Conservation (phyloP, 2,888 invertebrate genomes). For the Tromatobia lineatoria region DNA sequence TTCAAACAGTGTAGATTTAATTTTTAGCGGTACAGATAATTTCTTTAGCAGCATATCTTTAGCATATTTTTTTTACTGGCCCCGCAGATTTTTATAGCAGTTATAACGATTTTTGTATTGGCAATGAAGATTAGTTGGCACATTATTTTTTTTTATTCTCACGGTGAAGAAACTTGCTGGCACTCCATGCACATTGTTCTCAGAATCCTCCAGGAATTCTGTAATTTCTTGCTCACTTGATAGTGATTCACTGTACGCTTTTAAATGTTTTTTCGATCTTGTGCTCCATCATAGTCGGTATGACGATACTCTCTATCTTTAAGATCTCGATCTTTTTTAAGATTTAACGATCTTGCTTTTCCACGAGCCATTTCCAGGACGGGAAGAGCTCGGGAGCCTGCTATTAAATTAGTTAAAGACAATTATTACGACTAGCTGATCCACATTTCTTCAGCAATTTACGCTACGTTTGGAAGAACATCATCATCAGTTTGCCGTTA, state of each 20-base stretch:
- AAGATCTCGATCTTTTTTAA: too few species aligned
- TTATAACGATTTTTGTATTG: too few species aligned
- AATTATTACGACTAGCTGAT: neutral
- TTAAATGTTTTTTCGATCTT: neutral
- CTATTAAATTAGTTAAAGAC: constrained; percentile 17
- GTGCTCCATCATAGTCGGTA: constrained; percentile 1
- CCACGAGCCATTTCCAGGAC: neutral
- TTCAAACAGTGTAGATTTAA: too few species aligned
- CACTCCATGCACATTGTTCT: too few species aligned
- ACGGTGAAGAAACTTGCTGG: too few species aligned
- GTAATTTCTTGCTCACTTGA: neutral
- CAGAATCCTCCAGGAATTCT: neutral
- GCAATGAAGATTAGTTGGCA: too few species aligned
- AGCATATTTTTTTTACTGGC: too few species aligned
- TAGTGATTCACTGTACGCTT: neutral
- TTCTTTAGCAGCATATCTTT: too few species aligned
- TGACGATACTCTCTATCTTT: constrained; percentile 9
- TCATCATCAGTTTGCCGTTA: neutral
- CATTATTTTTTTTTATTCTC: too few species aligned
- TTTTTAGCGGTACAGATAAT: too few species aligned
- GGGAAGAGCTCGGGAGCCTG: neutral
- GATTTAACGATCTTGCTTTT: constrained; percentile 31
- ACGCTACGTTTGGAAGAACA: neutral
- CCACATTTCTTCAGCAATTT: neutral
- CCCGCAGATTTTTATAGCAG: too few species aligned